Evolutionary conservation across 2,888 invertebrate species (phyloP).

Genomic region (Hololepta plana): DNA sequence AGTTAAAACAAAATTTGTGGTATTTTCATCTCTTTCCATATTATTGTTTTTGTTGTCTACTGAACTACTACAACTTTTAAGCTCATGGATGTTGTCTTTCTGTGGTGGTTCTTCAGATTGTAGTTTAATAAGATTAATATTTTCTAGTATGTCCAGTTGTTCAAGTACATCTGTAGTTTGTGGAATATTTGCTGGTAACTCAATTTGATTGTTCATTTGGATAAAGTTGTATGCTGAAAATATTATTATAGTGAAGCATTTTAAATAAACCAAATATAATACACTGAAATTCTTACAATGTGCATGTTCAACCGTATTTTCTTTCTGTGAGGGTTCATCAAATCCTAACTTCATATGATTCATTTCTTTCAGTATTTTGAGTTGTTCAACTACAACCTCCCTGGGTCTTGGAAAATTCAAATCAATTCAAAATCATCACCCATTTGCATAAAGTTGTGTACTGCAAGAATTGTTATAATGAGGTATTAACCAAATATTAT

Average conservation of each 20-base stretch:
- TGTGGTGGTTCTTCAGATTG: neutral
- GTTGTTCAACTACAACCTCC: conserved; percentile 40
- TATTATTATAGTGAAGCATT: conserved; percentile 6
- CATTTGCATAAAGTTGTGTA: conserved; percentile 43
- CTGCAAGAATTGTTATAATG: conserved; percentile 26
- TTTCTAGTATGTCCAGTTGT: conserved; percentile 37
- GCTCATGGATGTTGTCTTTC: conserved; percentile 6
- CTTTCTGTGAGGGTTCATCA: conserved; percentile 4
- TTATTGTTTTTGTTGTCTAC: conserved; percentile 1
- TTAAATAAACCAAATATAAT: conserved; percentile 3
- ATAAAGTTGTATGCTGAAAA: conserved; percentile 47
- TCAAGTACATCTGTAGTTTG: conserved; percentile 36
- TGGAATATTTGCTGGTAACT: conserved; percentile 35
- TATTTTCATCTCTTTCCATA: conserved; percentile 9
- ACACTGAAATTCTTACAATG: too few relatives aligned
- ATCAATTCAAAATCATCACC: conserved; percentile 34
- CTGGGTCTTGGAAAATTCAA: conserved; percentile 29
- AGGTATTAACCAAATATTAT: conserved; percentile 4
- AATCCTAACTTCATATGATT: conserved; percentile 2
- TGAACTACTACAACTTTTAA: neutral
- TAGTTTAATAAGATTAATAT: conserved; percentile 3
- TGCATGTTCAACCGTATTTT: too few relatives aligned
- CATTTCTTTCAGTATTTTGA: conserved; percentile 30
- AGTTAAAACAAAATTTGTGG: conserved; percentile 9
- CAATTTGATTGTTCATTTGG: conserved; percentile 28